These are phyloP conservation scores for Acropternis orthonyx DNA, from an alignment of 2,797 vertebrate genomes.

Conservation along the genomic window DNA sequence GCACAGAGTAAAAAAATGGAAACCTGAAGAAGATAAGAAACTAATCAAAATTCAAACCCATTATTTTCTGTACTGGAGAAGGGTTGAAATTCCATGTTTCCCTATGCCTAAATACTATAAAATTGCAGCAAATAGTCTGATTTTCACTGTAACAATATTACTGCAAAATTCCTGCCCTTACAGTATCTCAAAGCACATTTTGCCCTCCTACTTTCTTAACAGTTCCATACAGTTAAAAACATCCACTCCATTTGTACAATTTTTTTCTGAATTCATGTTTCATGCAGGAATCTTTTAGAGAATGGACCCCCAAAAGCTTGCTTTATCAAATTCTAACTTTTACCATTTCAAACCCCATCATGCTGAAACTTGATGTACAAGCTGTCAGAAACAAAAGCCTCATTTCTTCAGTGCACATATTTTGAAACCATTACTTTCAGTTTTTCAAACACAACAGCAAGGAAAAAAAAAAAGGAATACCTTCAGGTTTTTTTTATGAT, in stretches of 20 bases:
- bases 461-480: neutral
- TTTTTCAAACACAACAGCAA: slow-evolving; percentile 2
- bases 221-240: neutral
- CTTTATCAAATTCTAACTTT: slow-evolving; percentile 40
- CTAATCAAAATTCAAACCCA: neutral
- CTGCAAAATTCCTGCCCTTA: neutral
- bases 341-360: slow-evolving; percentile 22
- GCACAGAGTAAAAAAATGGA: neutral
- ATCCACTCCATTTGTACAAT: neutral
- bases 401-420: neutral
- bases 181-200: neutral
- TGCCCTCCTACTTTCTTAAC: neutral
- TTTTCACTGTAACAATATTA: neutral
- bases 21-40: neutral
- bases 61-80: neutral
- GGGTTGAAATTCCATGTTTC: neutral
- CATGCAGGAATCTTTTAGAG: neutral
- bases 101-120: neutral
- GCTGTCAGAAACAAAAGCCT: slow-evolving; percentile 38
- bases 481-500: neutral
- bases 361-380: slow-evolving; percentile 27
- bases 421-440: slow-evolving; percentile 25
- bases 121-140: neutral
- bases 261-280: neutral
- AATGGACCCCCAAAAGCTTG: neutral